phyloP scores from a whole-genome alignment of 2,888 invertebrate species.

The Cataglyphis rosenhaueri region DNA sequence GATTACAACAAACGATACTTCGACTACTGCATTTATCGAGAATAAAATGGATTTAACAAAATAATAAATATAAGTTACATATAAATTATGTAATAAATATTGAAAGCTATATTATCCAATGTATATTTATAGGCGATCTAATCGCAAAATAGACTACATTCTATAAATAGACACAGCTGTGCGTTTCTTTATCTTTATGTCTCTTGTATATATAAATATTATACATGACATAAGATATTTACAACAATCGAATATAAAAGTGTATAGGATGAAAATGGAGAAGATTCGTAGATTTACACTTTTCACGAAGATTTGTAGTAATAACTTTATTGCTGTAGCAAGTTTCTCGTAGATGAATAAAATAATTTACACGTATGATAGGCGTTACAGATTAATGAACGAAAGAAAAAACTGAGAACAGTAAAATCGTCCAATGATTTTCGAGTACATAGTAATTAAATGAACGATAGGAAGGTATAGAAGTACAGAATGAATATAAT shows the following conservation, averaged over 20 bases:
- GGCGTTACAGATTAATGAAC: constrained; percentile 1
- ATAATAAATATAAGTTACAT: constrained; percentile 4
- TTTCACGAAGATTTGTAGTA: constrained; percentile 22
- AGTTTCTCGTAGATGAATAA: constrained; percentile 1
- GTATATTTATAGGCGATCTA: constrained; percentile 4
- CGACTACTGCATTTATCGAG: constrained; percentile 71
- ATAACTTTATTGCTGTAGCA: not conserved
- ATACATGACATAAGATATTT: constrained; percentile 21
- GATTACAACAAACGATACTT: constrained; percentile 27
- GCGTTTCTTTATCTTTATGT: constrained; percentile 55
- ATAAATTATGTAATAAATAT: constrained; percentile 2
- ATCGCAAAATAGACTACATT: constrained; percentile 28
- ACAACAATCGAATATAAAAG: constrained; percentile 9
- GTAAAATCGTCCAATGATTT: constrained; percentile 14
- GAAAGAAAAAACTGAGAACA: not conserved
- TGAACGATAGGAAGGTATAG: not conserved
- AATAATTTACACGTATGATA: not conserved
- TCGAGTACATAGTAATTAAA: not conserved
- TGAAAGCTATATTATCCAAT: not conserved
- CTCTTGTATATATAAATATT: constrained; percentile 14
- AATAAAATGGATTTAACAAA: constrained; percentile 66
- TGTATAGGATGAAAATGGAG: not conserved
- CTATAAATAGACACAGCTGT: not conserved
- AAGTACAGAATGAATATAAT: not conserved
- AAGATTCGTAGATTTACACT: constrained; percentile 20